These are phyloP conservation scores for Stichodactyla mertensii DNA, from an alignment of 64 coral and sea anemone species.

Conservation along the genomic window DNA sequence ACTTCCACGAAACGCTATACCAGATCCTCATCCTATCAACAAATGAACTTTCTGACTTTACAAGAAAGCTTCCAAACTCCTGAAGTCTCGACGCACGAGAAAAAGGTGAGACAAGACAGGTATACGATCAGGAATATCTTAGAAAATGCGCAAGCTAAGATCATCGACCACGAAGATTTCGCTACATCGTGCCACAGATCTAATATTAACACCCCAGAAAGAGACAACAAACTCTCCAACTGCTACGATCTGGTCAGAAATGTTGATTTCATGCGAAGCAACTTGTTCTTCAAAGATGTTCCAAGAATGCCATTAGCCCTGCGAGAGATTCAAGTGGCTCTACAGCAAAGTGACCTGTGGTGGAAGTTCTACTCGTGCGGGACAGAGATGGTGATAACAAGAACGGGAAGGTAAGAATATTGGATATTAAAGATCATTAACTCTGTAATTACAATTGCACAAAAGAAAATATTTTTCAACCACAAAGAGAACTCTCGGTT, in stretches of 20 bases:
- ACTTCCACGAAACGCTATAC: neutral
- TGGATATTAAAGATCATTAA: slow-evolving; percentile 14
- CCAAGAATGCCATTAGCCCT: slow-evolving; percentile 34
- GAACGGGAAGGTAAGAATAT: slow-evolving; percentile 78
- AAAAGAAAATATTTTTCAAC: neutral
- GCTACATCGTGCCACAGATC: neutral
- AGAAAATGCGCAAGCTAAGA: neutral
- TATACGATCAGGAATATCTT: slow-evolving; percentile 9
- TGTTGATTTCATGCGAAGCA: slow-evolving; percentile 19
- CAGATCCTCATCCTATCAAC: neutral
- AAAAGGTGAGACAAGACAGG: neutral
- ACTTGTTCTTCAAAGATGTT: slow-evolving; percentile 6
- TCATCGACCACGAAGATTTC: slow-evolving; percentile 3
- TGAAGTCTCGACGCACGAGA: neutral
- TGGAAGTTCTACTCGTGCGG: slow-evolving; percentile 93
- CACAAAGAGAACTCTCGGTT: neutral
- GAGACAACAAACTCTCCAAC: slow-evolving; percentile 33
- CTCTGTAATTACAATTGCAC: neutral
- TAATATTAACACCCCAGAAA: neutral
- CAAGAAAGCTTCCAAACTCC: neutral
- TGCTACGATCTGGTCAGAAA: slow-evolving; percentile 65
- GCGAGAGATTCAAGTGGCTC: slow-evolving; percentile 76
- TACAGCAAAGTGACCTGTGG: slow-evolving; percentile 89
- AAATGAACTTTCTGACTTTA: neutral
- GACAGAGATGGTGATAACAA: slow-evolving; percentile 90